Evolutionary conservation across 1,140 invertebrate species (phyloP).

Genomic region (Bathynomus jamesi): DNA sequence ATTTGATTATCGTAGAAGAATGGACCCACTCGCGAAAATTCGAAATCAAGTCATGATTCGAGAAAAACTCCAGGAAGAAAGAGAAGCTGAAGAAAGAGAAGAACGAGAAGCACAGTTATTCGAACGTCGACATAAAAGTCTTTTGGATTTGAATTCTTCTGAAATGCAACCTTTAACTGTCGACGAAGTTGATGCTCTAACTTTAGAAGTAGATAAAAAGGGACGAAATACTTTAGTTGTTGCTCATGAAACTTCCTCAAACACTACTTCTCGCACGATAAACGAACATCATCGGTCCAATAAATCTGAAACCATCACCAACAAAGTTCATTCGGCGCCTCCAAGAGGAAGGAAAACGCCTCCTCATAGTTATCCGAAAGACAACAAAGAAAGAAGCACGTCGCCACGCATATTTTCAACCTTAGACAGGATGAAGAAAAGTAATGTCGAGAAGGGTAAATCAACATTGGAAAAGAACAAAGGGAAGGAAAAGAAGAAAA

Average conservation of each 20-base stretch:
- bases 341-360: neutral
- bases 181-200: conserved; percentile 34
- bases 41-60: conserved; percentile 29
- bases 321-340: too few relatives aligned
- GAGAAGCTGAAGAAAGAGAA: conserved; percentile 22
- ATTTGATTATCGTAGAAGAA: conserved; percentile 15
- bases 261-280: neutral
- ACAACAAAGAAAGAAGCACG: conserved; percentile 5
- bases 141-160: conserved; percentile 4
- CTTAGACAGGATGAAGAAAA: conserved; percentile 7
- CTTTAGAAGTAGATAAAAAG: conserved; percentile 25
- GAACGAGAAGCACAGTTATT: neutral
- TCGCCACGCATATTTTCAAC: neutral
- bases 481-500: conserved; percentile 34
- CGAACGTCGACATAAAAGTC: neutral
- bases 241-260: conserved; percentile 15
- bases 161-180: conserved; percentile 36
- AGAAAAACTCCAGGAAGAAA: conserved; percentile 28
- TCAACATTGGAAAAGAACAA: conserved; percentile 10
- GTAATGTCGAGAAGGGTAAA: conserved; percentile 10
- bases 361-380: conserved; percentile 3
- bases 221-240: conserved; percentile 25
- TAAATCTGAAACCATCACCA: too few relatives aligned
- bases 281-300: conserved; percentile 14
- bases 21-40: conserved; percentile 13